phyloP scores from a whole-genome alignment of 2,797 vertebrate species.

The Thamnophis elegans region DNA sequence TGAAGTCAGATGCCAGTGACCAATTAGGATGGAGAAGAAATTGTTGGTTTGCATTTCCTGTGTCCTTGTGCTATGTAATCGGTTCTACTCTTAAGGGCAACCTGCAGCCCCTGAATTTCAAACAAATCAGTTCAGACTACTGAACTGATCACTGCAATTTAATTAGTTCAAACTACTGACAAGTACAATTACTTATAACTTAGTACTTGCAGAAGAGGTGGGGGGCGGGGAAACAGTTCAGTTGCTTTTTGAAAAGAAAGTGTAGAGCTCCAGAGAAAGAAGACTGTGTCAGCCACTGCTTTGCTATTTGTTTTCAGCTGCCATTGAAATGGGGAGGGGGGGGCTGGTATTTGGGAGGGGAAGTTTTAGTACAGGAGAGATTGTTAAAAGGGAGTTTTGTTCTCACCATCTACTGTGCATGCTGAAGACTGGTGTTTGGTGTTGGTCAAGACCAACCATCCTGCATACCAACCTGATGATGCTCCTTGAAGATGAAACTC shows the following conservation, averaged over 20 bases:
- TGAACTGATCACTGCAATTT: neutral
- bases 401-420: too few relatives aligned
- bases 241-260: neutral
- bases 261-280: neutral
- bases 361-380: too few relatives aligned
- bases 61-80: neutral
- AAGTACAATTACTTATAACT: neutral
- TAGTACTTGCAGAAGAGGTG: neutral
- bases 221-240: too few relatives aligned
- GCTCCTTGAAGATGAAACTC: too few relatives aligned
- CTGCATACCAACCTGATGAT: too few relatives aligned
- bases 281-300: neutral
- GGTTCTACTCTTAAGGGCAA: neutral
- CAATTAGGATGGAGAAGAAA: neutral
- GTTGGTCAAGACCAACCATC: too few relatives aligned
- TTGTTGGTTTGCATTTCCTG: neutral
- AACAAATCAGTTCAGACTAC: neutral
- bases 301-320: too few relatives aligned
- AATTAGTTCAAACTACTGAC: neutral
- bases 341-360: too few relatives aligned
- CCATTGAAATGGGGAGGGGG: too few relatives aligned
- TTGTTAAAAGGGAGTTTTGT: too few relatives aligned
- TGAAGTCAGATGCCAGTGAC: neutral
- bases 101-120: neutral
- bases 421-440: too few relatives aligned